Evolutionary conservation across 2,113 vertebrate genomes (phyloP), one percentile per base, ranked within the genome.

Genomic region (Datnioides undecimradiatus): DNA sequence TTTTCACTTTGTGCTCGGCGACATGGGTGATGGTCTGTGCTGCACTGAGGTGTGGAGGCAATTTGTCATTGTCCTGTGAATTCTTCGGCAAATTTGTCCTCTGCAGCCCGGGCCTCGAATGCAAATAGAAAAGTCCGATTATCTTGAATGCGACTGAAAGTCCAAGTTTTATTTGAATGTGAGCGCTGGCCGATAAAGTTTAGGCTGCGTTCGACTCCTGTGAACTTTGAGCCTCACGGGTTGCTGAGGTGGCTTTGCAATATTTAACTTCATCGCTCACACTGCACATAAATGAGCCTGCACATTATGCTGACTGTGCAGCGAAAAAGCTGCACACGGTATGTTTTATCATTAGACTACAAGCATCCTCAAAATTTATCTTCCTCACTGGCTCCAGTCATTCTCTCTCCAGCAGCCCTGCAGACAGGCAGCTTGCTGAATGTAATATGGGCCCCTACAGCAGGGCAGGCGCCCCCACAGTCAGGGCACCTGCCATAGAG

Each of bases 401-500:
- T 76, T 83, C 84, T 89, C 74, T 84, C 80, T 76, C 79, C 63
- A 52, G 86, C 84, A 73, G 85, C 87, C 80, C 75, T 29, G 69
- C 84, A 91, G 87, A 88, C 83, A 80, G 86, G 73, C 77, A 71
- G 86, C 88, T 91, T 41, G 68, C 87, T 89, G 91, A 89, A 93
- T 93, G 90, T 90, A 91, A 92, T 91, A 86, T 88, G 88, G 92
- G 89, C 90, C 89, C 87, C 88, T 87, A 76, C 84, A 92, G 86
- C 87, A 91, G 89, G 90, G 82, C 89, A 86, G 85, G 90, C 86
- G 72, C 91, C 91, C 86, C 90, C 88, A 79, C 73, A 89, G 92
- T 87, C 76, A 74, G 90, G 90, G 93, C 94, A 94, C 94, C 94
- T 94, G 94, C 93, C 93, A 93, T 73, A 73, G 82, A 90, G 90